Base-by-base conservation (phyloP, 2,113 vertebrate genomes). In the Lasiurus borealis region DNA sequence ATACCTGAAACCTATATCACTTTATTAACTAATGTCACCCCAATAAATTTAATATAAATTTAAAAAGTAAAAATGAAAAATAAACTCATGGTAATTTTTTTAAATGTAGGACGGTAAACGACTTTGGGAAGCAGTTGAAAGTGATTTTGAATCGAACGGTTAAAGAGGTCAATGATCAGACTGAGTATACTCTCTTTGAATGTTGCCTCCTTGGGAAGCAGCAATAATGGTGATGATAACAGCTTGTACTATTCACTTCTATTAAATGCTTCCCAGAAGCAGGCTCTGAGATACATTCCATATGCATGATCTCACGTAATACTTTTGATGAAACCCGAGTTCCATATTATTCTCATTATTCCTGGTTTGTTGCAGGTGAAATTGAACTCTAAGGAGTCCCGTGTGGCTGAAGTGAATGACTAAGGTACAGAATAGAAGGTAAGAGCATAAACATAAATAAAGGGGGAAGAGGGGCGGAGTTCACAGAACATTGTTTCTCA, bases 121-220 rank as follows among this genome's bases (percentile, higher is more conserved):
- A 87, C 34, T 82, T 82, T 48, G 44, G 62, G 21, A 95, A 85
- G 29, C 29, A 88, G 44, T 40, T 73, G 62, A 85, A 66, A 81
- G 73, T 52, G 52, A 40, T 77, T 92, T 93, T 29, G 23, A 77
- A 16, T 90, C 11, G 13, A n/a, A 13, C 48, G 5, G 76, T 72
- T 66, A 52, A 88, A 59, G 31, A 94, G 7, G 66, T 78, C 36
- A 85, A 1, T 69, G 54, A 89, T 84, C 19, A 76, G 95, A 48
- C 54, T 16, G 10, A 88, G 76, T 25, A 59, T 10, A 6, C n/a
- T n/a, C 9, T 71, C 11, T 91, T 93, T 72, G 25, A 81, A 80
- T 19, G 27, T 8, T 76, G 27, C 15, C 78, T 92, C 40, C 15
- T 81, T 77, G 31, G 40, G 59, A 64, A 75, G 34, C 15, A 83